A percentile compares a stretch with the other conserved stretches of the same genome.
Evolutionary conservation across 2,113 vertebrate species (phyloP).

Genomic region (Pterocles gutturalis): DNA sequence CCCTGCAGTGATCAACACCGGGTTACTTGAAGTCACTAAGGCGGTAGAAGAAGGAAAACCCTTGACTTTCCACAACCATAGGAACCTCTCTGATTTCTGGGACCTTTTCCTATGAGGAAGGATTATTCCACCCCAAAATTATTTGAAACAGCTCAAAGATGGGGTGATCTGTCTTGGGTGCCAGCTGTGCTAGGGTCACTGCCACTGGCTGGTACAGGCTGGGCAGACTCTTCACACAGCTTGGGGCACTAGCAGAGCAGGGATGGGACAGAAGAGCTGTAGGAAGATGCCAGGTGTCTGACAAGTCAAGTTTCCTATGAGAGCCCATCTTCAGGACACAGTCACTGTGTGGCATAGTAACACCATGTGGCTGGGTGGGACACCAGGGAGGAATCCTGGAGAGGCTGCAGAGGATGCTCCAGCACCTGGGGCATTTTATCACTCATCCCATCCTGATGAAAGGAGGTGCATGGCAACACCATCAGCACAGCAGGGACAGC

Average conservation of each 20-base stretch:
- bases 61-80: background rate
- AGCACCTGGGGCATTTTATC: background rate
- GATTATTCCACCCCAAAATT: background rate
- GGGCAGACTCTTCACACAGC: background rate
- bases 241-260: background rate
- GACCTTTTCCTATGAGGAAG: background rate
- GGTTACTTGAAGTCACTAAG: background rate
- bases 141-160: background rate
- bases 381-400: background rate
- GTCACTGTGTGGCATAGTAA: background rate
- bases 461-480: background rate
- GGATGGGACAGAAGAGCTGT: background rate
- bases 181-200: background rate
- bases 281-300: background rate
- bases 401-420: background rate
- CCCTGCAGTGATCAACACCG: fast-evolving
- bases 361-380: background rate
- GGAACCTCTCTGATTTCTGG: background rate
- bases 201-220: background rate
- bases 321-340: background rate
- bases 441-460: background rate
- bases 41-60: background rate
- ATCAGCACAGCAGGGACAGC: too few species aligned
- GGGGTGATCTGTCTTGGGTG: background rate
- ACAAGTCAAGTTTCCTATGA: background rate